Base-by-base conservation (phyloP, 2,797 vertebrate genomes). In the Esox lucius region DNA sequence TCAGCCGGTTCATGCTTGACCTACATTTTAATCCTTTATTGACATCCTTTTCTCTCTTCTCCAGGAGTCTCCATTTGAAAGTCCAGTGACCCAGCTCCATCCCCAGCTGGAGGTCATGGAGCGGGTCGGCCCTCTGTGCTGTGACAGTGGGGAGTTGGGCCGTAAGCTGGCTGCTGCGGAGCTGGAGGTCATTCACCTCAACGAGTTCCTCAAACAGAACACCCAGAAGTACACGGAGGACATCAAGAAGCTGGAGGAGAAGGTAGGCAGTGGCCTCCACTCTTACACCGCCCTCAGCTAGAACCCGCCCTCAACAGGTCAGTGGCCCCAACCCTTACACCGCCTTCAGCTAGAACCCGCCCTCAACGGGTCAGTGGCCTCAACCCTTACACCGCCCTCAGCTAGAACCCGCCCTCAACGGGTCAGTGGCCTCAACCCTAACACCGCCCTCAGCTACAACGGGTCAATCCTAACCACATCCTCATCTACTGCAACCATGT, bases 171-270 rank as follows among this genome's bases (percentile, higher is more conserved):
- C 90, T 0, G 89, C 94, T 15, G 89, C 95, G 3, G 96, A 97
- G 83, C 93, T 92, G 80, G 96, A 97, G 78, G 91, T 96, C 11
- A 79, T 95, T 33, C 95, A 96, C 5, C 88, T 98, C 79, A 96
- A 90, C 66, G 95, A 97, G 75, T 92, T 95, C 74, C 92, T 95
- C 82, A 97, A 95, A 80, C 96, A 97, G 73, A 94, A 94, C 85
- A 89, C 95, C 39, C 94, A 91, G 64, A 97, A 96, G 83, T 96
- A 96, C 56, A 93, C 85, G 4, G 97, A 98, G 70, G 97, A 98
- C 80, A 94, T 95, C 76, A 95, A 93, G 83, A 98, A 97, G 88
- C 92, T 98, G 89, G 96, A 98, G 78, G 97, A 98, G 61, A 64
- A 62, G 61, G 71, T 73, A 42, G 17, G 22, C 24, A 28, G 22